Evolutionary conservation across 2,797 vertebrate species (phyloP).

Genomic region (Lepidocolaptes lacrymiger): DNA sequence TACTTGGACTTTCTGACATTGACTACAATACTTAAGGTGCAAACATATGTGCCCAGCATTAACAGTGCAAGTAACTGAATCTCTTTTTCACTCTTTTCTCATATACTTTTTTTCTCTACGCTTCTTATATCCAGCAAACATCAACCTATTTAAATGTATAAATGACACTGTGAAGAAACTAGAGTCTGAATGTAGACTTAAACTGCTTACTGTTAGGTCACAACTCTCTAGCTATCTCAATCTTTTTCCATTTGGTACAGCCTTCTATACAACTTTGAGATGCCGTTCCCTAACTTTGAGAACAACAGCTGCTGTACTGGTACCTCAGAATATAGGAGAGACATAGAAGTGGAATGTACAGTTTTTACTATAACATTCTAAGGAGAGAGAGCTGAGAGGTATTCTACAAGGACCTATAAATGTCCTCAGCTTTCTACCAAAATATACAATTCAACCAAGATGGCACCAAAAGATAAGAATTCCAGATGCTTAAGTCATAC

Average conservation of each 20-base stretch:
- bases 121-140: neutral
- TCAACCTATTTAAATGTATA: neutral
- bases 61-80: neutral
- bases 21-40: neutral
- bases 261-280: neutral
- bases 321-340: neutral
- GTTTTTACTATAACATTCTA: neutral
- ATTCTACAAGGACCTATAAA: neutral
- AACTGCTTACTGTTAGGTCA: neutral
- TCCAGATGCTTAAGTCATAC: neutral
- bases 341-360: neutral
- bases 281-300: neutral
- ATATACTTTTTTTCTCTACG: rapidly evolving
- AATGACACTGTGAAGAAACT: neutral
- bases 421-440: neutral
- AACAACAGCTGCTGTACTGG: neutral
- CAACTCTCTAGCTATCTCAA: neutral
- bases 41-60: neutral
- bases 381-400: neutral
- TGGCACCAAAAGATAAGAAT: neutral
- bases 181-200: neutral
- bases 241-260: neutral
- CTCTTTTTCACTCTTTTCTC: neutral
- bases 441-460: neutral
- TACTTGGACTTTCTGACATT: neutral